Conservation (phyloP, 2,888 invertebrate genomes). For the Oasisia sp. region DNA sequence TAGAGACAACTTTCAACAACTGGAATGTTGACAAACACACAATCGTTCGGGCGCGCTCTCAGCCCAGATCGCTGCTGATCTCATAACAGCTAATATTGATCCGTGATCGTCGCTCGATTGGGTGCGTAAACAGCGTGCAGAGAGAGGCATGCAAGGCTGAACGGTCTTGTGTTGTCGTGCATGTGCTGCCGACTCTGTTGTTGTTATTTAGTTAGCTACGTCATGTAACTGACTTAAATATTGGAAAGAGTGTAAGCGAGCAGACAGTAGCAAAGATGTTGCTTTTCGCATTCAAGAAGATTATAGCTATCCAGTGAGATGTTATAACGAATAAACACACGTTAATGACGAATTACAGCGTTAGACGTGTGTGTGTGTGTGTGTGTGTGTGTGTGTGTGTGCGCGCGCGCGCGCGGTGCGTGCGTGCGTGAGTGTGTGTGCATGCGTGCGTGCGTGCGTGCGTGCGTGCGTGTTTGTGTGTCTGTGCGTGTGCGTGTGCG, state of each 20-base stretch:
- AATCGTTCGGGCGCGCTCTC: background rate
- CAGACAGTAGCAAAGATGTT: too few species aligned
- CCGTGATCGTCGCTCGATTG: background rate
- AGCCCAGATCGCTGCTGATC: background rate
- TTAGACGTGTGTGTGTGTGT: too few species aligned
- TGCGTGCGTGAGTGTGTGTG: too few species aligned
- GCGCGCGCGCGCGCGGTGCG: too few species aligned
- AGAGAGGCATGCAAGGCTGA: background rate
- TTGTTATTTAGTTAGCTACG: background rate
- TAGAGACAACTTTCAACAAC: background rate
- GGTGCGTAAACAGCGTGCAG: background rate
- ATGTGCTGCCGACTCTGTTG: background rate
- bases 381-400: too few species aligned
- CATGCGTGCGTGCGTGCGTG: too few species aligned
- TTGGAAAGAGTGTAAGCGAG: too few species aligned
- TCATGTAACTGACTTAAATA: background rate
- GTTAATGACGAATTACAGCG: too few species aligned
- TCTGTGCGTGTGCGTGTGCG: too few species aligned
- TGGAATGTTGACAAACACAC: slow-evolving; percentile 13
- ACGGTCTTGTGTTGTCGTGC: background rate
- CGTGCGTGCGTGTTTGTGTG: too few species aligned
- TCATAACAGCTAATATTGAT: background rate
- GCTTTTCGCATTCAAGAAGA: background rate
- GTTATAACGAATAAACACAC: background rate
- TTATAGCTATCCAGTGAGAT: background rate